Base-by-base conservation (phyloP, 2,797 vertebrate genomes). In the Rhyacichthys aspro region DNA sequence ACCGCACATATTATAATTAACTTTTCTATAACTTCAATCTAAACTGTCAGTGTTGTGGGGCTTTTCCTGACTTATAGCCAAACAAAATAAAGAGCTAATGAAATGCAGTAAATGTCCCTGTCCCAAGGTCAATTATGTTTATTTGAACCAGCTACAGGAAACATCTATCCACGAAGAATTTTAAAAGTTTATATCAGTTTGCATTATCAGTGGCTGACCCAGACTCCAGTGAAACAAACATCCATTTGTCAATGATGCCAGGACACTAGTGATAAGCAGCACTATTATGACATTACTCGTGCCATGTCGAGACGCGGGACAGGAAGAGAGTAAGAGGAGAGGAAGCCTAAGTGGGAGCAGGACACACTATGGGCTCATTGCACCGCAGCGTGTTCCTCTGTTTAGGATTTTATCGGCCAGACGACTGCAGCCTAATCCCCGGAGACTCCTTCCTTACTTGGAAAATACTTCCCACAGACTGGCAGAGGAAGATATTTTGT, bases 271-370 rank as follows among this genome's bases (percentile, higher is more conserved):
- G 81, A 84, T 85, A 84, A 88, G 80, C 55, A 54, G 56, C 36
- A 58, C 73, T 75, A 86, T 87, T 85, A 87, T 80, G 53, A 72
- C 62, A 81, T 86, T 87, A 84, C 68, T 75, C 78, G 56, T 75
- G 72, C 72, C 2, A 70, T 59, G 74, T 65, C 52, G 63, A 33
- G 49, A 55, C 18, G 8, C 34, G 44, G 70, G 79, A 70, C 72
- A 77, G 66, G 70, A 81, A 55, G 55, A 60, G 50, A 37, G 50
- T 49, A 12, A 23, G 43, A 41, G 63, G 7, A 43, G 55, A 39
- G 16, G 54, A 44, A 54, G 52, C 41, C 28, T 34, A 52, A 50
- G 71, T 36, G 54, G 59, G 53, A 37, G 65, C 55, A 76, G 62
- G 36, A 52, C 50, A 53, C 50, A 84, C 78, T 83, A 75, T 72